A percentile compares a stretch with the other conserved stretches of the same genome.
These are phyloP conservation scores for Antitype chi DNA, from an alignment of 2,888 invertebrate genomes.

Conservation along the genomic window DNA sequence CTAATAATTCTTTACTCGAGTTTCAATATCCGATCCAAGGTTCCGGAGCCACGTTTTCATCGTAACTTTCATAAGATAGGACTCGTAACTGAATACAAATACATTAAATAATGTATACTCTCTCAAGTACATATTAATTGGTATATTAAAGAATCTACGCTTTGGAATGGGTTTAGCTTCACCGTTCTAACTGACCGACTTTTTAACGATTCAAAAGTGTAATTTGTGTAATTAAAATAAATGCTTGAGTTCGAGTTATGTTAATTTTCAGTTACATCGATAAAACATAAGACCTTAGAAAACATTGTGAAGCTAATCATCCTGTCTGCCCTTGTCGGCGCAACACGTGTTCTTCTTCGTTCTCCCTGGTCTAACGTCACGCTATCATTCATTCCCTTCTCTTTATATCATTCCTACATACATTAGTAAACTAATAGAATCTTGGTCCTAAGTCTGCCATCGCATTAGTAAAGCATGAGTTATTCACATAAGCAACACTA, in stretches of 20 bases:
- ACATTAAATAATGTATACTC: neutral
- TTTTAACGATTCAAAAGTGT: neutral
- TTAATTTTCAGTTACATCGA: neutral
- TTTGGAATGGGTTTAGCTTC: neutral
- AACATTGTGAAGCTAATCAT: too few species aligned
- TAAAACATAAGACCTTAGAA: neutral
- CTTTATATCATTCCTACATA: neutral
- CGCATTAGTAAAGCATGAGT: neutral
- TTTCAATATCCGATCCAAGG: constrained; percentile 23
- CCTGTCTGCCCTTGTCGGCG: too few species aligned
- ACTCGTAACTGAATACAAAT: constrained; percentile 16
- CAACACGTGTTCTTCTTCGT: too few species aligned
- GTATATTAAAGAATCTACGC: neutral
- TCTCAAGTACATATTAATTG: neutral
- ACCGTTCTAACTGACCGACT: neutral
- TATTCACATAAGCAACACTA: constrained; percentile 19
- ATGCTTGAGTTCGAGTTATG: neutral
- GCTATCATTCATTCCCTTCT: neutral
- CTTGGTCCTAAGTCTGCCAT: neutral
- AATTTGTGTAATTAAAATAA: constrained; percentile 1
- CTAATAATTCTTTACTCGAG: neutral
- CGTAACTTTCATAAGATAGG: constrained; percentile 35
- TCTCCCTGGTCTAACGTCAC: neutral
- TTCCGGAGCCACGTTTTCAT: constrained; percentile 18
- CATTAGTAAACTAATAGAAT: neutral